phyloP scores from a whole-genome alignment of 2,113 vertebrate species.

The Sus scrofa region T2T-Sscrofa CM000812.6:169477501-169478000 shows the following conservation, averaged over 20 bases:
- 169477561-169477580: not conserved
- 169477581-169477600: not conserved
- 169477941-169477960: not conserved
- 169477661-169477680: not conserved
- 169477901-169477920: not conserved
- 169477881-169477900: not conserved
- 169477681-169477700: not conserved
- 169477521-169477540: not conserved
- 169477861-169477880: conserved; percentile 29
- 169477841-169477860: not conserved
- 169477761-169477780: not conserved
- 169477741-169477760: not conserved
- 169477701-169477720: not conserved
- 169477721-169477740: not conserved
- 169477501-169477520: no score
- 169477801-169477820: not conserved
- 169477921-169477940: not conserved
- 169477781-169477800: not conserved
- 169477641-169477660: not conserved
- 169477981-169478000: not conserved
- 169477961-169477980: not conserved
- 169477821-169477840: not conserved
- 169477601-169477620: not conserved
- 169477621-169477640: not conserved
- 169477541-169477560: not conserved